Evolutionary conservation across 2,113 vertebrate species (phyloP).

Genomic region (Anhinga rufa): DNA sequence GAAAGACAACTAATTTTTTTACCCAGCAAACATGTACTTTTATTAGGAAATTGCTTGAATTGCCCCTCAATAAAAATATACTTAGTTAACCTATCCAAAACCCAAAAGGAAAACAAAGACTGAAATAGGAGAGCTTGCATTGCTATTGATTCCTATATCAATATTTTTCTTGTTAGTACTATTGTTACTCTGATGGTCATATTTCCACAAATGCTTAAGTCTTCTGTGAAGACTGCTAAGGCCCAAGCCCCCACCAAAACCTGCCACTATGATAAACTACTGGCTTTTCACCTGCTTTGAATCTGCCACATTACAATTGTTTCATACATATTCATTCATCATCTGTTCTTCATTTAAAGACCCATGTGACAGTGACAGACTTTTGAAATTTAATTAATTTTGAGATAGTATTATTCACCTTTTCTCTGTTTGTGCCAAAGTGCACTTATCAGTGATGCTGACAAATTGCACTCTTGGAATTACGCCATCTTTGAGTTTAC

Average conservation of each 20-base stretch:
- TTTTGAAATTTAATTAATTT: background rate
- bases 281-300: background rate
- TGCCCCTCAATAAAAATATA: background rate
- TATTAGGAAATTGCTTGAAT: background rate
- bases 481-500: background rate
- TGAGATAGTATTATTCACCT: background rate
- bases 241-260: background rate
- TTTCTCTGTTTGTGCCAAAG: background rate
- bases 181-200: background rate
- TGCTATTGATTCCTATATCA: background rate
- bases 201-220: background rate
- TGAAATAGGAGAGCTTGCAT: background rate
- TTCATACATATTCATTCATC: background rate
- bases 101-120: background rate
- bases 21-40: background rate
- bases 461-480: background rate
- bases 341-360: background rate
- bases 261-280: background rate
- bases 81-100: background rate
- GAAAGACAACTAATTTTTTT: background rate
- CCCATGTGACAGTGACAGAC: background rate
- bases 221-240: background rate
- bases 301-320: background rate
- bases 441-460: background rate
- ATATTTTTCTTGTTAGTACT: background rate